These are phyloP conservation scores for Lathamus discolor DNA, from an alignment of 2,113 vertebrate genomes.

Conservation along the genomic window DNA sequence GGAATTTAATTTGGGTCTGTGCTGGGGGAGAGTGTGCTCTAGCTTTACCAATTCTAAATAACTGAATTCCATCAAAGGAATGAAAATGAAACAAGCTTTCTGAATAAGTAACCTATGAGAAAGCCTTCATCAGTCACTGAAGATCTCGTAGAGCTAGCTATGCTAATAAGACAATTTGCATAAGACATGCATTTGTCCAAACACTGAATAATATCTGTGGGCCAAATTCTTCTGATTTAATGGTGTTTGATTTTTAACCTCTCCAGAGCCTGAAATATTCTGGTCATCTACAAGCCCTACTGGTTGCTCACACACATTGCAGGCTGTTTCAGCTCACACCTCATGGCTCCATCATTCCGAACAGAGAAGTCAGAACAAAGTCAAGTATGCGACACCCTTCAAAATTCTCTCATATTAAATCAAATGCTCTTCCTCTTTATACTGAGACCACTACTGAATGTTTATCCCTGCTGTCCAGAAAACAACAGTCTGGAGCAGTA, in stretches of 20 bases:
- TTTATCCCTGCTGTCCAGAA: not conserved
- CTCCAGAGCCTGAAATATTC: not conserved
- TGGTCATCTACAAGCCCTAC: not conserved
- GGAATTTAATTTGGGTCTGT: not conserved
- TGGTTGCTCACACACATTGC: not conserved
- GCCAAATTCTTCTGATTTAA: not conserved
- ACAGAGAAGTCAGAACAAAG: not conserved
- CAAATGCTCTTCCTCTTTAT: not conserved
- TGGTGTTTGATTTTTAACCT: not conserved
- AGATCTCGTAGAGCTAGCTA: not conserved
- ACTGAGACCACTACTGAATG: not conserved
- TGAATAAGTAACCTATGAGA: not conserved
- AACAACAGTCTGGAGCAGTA: conserved; percentile 1
- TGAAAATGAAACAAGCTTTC: not conserved
- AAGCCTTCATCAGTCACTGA: not conserved
- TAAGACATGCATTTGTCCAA: not conserved
- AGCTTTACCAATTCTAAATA: not conserved
- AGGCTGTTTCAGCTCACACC: not conserved
- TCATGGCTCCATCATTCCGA: not conserved
- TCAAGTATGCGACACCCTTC: not conserved
- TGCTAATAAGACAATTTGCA: not conserved
- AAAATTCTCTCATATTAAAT: not conserved
- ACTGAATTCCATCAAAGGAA: not conserved
- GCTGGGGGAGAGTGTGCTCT: not conserved
- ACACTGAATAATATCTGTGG: not conserved